Evolutionary conservation across 2,888 invertebrate species (phyloP).

Genomic region (Oeneis ivallda): DNA sequence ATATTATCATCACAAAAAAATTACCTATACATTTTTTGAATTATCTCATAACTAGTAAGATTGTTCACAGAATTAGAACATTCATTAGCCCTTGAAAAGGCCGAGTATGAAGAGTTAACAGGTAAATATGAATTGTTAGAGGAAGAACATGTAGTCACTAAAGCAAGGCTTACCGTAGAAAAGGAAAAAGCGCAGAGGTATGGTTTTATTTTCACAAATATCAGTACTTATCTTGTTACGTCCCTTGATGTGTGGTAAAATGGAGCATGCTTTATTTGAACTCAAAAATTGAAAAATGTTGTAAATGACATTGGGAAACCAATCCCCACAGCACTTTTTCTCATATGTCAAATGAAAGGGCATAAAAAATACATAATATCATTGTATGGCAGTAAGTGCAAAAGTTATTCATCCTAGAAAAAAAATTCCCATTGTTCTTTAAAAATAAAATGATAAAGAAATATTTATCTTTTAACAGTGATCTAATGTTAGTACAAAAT

Average conservation of each 20-base stretch:
- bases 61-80: conserved; percentile 83
- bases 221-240: neutral
- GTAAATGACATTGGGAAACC: too few species aligned
- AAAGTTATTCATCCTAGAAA: too few species aligned
- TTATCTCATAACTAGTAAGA: neutral
- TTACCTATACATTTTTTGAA: neutral
- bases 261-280: neutral
- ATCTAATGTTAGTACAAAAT: conserved; percentile 82
- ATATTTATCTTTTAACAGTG: conserved; percentile 67
- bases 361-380: too few species aligned
- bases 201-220: conserved; percentile 24
- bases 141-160: conserved; percentile 92
- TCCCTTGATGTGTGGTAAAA: neutral
- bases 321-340: too few species aligned
- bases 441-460: neutral
- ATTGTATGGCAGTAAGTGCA: too few species aligned
- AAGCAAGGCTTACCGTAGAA: conserved; percentile 90
- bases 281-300: too few species aligned
- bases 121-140: conserved; percentile 91
- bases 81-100: conserved; percentile 84
- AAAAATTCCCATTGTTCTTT: too few species aligned
- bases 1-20: conserved; percentile 3
- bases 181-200: conserved; percentile 90
- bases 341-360: too few species aligned
- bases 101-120: conserved; percentile 90